Evolutionary conservation across 1,140 invertebrate genomes (phyloP).

Genomic region (Atta colombica): DNA sequence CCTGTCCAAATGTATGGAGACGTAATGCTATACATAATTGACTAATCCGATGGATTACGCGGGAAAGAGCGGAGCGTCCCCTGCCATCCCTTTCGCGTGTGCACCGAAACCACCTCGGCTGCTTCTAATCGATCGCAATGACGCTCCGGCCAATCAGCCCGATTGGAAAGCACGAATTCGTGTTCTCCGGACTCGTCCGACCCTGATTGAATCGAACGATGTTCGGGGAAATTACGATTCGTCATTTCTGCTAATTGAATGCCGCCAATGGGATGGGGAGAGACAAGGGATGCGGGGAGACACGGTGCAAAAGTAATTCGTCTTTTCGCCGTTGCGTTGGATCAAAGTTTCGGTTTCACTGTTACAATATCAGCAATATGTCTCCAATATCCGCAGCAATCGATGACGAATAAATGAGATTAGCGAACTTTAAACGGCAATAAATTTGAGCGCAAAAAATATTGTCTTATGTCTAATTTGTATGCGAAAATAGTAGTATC

Average conservation of each 20-base stretch:
- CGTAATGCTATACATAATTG: constrained; percentile 76
- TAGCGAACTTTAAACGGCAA: background rate
- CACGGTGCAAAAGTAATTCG: constrained; percentile 53
- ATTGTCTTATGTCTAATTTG: constrained; percentile 23
- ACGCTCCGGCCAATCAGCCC: constrained; percentile 71
- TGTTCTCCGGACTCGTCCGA: constrained; percentile 66
- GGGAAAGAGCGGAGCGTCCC: constrained; percentile 57
- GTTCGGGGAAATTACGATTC: constrained; percentile 64
- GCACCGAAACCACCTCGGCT: constrained; percentile 49
- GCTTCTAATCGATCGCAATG: constrained; percentile 76
- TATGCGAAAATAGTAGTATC: background rate
- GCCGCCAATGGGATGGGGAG: constrained; percentile 15
- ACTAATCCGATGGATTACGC: constrained; percentile 75
- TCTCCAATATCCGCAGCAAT: background rate
- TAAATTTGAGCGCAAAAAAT: constrained; percentile 14
- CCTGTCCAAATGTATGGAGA: constrained; percentile 71
- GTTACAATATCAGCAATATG: background rate
- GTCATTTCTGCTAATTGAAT: constrained; percentile 69
- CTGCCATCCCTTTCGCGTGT: constrained; percentile 4
- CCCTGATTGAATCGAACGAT: constrained; percentile 61
- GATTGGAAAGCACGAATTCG: constrained; percentile 72
- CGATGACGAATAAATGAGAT: background rate
- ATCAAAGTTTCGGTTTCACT: constrained; percentile 25
- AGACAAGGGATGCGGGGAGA: background rate
- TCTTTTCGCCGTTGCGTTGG: constrained; percentile 42